These are phyloP conservation scores for Pammene fasciana DNA, from an alignment of 2,888 invertebrate species.

Conservation along the genomic window DNA sequence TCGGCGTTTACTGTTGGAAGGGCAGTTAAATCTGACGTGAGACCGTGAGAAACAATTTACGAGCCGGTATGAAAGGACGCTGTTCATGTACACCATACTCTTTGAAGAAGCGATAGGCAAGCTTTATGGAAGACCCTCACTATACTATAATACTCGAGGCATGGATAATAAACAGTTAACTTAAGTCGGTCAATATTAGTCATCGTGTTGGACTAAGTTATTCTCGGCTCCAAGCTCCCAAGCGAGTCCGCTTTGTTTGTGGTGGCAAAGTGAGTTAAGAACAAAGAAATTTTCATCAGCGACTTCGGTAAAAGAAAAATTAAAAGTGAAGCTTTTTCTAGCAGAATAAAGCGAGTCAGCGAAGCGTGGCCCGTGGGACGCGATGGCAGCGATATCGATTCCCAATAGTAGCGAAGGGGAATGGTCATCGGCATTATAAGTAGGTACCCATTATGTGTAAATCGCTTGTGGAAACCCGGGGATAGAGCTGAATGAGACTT, in stretches of 20 bases:
- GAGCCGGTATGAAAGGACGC: conserved; percentile 60
- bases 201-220: conserved; percentile 39
- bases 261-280: conserved; percentile 32
- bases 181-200: conserved; percentile 41
- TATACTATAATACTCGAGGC: conserved; percentile 26
- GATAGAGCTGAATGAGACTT: conserved; percentile 19
- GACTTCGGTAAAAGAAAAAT: conserved; percentile 46
- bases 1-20: conserved; percentile 57
- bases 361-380: conserved; percentile 64
- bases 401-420: conserved; percentile 52
- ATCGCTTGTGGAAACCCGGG: conserved; percentile 42
- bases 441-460: conserved; percentile 43
- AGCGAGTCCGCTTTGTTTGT: conserved; percentile 32
- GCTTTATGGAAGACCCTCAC: conserved; percentile 51
- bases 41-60: conserved; percentile 67
- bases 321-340: conserved; percentile 48
- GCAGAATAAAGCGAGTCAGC: conserved; percentile 52
- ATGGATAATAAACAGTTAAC: conserved; percentile 41
- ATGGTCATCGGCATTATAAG: conserved; percentile 51
- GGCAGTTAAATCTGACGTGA: conserved; percentile 60
- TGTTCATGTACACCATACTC: conserved; percentile 52
- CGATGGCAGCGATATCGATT: conserved; percentile 64
- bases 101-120: conserved; percentile 56
- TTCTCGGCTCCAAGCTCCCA: conserved; percentile 35
- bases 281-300: conserved; percentile 45